Evolutionary conservation across 1,140 invertebrate genomes (phyloP), one percentile per base, ranked within the genome.

Genomic region (Diachasmimorpha longicaudata): DNA sequence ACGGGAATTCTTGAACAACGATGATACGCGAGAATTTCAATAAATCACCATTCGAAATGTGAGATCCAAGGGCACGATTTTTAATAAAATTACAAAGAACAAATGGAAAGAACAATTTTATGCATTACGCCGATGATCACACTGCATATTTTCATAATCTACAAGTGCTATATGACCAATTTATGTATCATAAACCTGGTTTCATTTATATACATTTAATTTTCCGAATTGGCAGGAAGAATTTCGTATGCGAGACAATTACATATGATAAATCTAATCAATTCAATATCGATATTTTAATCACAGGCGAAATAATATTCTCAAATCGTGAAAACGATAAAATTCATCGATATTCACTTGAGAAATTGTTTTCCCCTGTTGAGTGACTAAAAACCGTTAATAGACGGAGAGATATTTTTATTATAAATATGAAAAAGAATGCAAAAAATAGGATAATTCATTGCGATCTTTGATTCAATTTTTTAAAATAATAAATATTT

Each of bases 121-220:
- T 21, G 52, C 21, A 19, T 19, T 16, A 16, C 52, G 21, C n/a
- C 8, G 19, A 58, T 58, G 52, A 4, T 58, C 16, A 10, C 14
- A n/a, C 14, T 10, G 9, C 19, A 4, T n/a, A n/a, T 58, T n/a
- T 19, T 58, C n/a, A 58, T 58, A 58, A 58, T 58, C 19, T 58
- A 58, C 19, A 58, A 58, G 16, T 58, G 44, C n/a, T 46, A 58
- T 58, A 66, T 66, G 3, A 66, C 23, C 21, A 36, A 66, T 66
- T n/a, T n/a, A n/a, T n/a, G n/a, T n/a, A n/a, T n/a, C 11, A 9
- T 66, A 36, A 25, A 10, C 36, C 63, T 66, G 36, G 23, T 31
- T 31, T 66, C 11, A 66, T 66, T 58, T 66, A 66, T 66, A 8
- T 66, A 66, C 63, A 66, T 66, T 66, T 66, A 66, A 31, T 66